Conservation (phyloP, 2,113 vertebrate species). For the Mionectes macconnelli region DNA sequence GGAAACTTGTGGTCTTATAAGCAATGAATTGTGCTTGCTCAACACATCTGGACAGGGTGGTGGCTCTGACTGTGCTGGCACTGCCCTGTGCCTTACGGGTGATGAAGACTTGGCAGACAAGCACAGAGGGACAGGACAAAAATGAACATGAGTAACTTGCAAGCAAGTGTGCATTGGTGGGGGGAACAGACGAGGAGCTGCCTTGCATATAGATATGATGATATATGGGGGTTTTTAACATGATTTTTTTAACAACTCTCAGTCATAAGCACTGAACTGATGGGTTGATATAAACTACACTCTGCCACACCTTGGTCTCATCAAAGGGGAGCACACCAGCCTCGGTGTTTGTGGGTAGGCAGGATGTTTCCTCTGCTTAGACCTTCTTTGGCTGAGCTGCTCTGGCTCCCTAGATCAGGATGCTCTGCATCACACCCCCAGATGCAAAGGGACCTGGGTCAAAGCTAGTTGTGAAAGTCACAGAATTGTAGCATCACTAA, state of each 20-base stretch:
- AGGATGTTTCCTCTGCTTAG: neutral
- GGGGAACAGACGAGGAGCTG: neutral
- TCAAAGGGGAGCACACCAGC: neutral
- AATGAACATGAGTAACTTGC: neutral
- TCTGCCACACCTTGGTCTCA: neutral
- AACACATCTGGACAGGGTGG: neutral
- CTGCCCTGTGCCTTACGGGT: neutral
- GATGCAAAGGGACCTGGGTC: neutral
- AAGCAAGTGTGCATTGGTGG: fast-evolving
- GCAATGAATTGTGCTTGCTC: neutral
- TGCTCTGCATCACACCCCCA: neutral
- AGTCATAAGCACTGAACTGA: neutral
- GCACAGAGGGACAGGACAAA: neutral
- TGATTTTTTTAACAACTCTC: neutral
- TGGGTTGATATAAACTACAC: neutral
- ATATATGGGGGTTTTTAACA: neutral
- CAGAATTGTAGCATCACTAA: neutral
- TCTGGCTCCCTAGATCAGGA: neutral
- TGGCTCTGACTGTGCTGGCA: neutral
- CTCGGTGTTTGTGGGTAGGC: fast-evolving
- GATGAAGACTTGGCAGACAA: neutral
- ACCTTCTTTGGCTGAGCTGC: neutral
- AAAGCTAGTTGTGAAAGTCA: neutral
- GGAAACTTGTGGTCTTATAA: neutral
- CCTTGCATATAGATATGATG: neutral